Evolutionary conservation across 1,140 invertebrate species (phyloP).

Genomic region (Gonatopus flavifemur): DNA sequence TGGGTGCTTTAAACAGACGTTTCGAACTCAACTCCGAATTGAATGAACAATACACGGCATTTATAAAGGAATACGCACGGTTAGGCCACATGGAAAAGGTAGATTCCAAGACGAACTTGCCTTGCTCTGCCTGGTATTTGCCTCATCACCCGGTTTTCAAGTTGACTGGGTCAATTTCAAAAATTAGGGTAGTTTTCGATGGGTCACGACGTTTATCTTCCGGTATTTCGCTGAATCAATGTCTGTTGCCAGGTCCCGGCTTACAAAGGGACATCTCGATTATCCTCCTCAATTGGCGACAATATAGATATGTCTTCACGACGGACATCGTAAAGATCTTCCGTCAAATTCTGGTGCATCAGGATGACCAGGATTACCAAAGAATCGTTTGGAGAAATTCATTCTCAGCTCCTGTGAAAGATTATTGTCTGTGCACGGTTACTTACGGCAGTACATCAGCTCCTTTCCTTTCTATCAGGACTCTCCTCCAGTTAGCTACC

Average conservation of each 20-base stretch:
- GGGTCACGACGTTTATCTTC: background rate
- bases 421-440: background rate
- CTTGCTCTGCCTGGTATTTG: background rate
- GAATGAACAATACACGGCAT: background rate
- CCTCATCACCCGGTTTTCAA: background rate
- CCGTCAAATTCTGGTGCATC: slow-evolving; percentile 15
- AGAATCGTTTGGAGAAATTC: slow-evolving; percentile 35
- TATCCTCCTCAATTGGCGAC: slow-evolving; percentile 1
- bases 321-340: slow-evolving; percentile 21
- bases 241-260: background rate
- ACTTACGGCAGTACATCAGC: background rate
- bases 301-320: slow-evolving; percentile 3
- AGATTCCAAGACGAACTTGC: background rate
- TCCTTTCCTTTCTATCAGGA: background rate
- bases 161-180: background rate
- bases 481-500: background rate
- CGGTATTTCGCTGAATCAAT: background rate
- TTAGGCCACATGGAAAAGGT: background rate
- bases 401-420: background rate
- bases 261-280: background rate
- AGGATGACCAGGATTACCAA: slow-evolving; percentile 24
- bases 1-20: background rate
- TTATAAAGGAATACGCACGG: background rate
- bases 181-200: too few relatives aligned
- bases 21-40: background rate